Evolutionary conservation across 2,797 vertebrate species (phyloP).

Genomic region (Pseudotriccus pelzelni): DNA sequence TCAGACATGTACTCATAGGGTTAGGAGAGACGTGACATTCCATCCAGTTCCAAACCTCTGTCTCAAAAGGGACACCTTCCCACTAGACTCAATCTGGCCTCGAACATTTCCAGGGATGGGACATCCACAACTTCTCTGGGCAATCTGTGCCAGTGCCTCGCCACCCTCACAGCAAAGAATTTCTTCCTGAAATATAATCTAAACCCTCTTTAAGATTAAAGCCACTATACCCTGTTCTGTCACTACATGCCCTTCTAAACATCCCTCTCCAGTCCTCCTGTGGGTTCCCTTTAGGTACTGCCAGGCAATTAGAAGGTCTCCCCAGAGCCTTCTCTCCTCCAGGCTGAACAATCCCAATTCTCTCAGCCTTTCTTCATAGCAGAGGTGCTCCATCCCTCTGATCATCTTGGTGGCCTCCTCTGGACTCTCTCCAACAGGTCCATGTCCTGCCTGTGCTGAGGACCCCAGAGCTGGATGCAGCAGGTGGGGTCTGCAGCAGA

Average conservation of each 20-base stretch:
- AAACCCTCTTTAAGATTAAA: neutral
- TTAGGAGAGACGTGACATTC: neutral
- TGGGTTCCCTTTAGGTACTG: neutral
- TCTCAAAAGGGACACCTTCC: neutral
- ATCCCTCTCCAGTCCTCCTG: neutral
- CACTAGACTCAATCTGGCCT: neutral
- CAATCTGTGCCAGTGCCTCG: accelerated
- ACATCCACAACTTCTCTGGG: neutral
- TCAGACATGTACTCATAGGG: accelerated
- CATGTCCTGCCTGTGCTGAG: neutral
- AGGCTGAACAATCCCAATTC: neutral
- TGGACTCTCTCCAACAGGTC: neutral
- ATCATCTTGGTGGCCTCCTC: neutral
- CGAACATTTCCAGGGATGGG: neutral
- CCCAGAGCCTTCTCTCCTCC: neutral
- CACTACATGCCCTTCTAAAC: neutral
- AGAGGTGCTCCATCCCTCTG: neutral
- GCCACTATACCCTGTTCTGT: neutral
- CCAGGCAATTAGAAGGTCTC: neutral
- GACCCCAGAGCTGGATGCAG: neutral
- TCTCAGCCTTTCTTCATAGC: neutral
- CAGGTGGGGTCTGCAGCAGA: neutral
- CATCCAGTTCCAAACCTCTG: neutral
- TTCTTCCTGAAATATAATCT: neutral
- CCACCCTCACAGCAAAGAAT: neutral